These are phyloP conservation scores for Iselma pallidipennis DNA, from an alignment of 2,888 invertebrate genomes.

Conservation along the genomic window DNA sequence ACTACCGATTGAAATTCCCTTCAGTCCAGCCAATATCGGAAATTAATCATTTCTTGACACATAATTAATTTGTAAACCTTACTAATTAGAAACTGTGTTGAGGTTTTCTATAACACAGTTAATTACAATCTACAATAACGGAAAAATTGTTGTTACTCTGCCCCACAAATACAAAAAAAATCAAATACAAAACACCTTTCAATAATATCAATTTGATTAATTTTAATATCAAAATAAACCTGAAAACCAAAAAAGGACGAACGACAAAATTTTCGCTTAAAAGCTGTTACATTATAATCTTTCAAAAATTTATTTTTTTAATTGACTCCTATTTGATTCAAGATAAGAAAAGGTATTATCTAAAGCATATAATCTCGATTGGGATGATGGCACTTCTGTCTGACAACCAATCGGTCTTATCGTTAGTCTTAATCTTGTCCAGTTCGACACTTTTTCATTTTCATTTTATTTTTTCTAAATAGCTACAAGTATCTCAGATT, in stretches of 20 bases:
- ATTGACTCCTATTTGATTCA: conserved; percentile 17
- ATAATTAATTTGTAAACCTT: conserved; percentile 37
- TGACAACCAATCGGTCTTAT: conserved; percentile 18
- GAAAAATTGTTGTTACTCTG: conserved; percentile 19
- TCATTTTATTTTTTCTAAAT: conserved; percentile 7
- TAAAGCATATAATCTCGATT: conserved; percentile 44
- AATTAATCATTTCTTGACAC: conserved; percentile 39
- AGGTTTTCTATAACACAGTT: conserved; percentile 38
- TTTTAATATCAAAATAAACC: too few relatives aligned
- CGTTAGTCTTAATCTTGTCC: conserved; percentile 10
- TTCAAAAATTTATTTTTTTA: conserved; percentile 18
- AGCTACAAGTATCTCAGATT: neutral
- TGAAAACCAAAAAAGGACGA: too few relatives aligned
- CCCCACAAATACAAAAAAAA: conserved; percentile 22
- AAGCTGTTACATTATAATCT: neutral
- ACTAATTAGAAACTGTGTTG: conserved; percentile 35
- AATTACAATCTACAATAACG: conserved; percentile 22
- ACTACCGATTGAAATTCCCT: conserved; percentile 34
- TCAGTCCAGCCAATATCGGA: conserved; percentile 27
- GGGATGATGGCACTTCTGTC: conserved; percentile 15
- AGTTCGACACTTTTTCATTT: conserved; percentile 12
- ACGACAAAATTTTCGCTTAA: conserved; percentile 4
- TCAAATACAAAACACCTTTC: conserved; percentile 21
- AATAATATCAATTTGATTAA: too few relatives aligned
- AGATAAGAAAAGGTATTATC: conserved; percentile 47